A percentile compares a stretch with the other conserved stretches of the same genome.
These are phyloP conservation scores for Rhadinocentrus ornatus DNA, from an alignment of 2,797 vertebrate genomes.

Conservation along the genomic window DNA sequence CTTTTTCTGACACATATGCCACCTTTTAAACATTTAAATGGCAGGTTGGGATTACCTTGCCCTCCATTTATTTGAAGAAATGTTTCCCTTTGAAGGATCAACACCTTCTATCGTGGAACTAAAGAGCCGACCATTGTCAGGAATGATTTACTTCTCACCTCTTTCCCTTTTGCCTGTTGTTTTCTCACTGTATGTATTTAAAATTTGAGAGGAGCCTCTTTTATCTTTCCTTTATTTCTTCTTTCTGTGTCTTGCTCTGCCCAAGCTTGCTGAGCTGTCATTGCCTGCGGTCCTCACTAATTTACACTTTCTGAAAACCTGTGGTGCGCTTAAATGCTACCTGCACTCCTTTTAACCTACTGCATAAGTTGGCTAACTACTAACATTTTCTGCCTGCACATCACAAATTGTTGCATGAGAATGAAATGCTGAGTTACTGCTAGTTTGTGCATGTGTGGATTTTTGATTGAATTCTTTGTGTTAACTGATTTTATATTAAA, in stretches of 20 bases:
- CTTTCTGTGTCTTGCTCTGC: slow-evolving; percentile 46
- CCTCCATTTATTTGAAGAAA: slow-evolving; percentile 50
- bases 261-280: slow-evolving; percentile 58
- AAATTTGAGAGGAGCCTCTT: slow-evolving; percentile 38
- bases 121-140: slow-evolving; percentile 29
- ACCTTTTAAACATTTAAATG: slow-evolving; percentile 68
- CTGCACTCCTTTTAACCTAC: slow-evolving; percentile 64
- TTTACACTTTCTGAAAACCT: slow-evolving; percentile 70
- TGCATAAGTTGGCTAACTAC: slow-evolving; percentile 65
- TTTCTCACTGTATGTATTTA: slow-evolving; percentile 53
- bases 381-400: slow-evolving; percentile 63
- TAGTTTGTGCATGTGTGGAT: slow-evolving; percentile 48
- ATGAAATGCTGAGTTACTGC: slow-evolving; percentile 27
- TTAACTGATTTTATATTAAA: slow-evolving; percentile 9
- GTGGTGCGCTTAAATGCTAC: slow-evolving; percentile 70
- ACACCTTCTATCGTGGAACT: slow-evolving; percentile 27
- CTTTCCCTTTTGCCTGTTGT: slow-evolving; percentile 15
- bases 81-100: slow-evolving; percentile 16
- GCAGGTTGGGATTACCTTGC: slow-evolving; percentile 59
- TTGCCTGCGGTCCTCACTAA: slow-evolving; percentile 69
- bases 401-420: slow-evolving; percentile 43
- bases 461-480: slow-evolving; percentile 4
- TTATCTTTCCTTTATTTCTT: slow-evolving; percentile 37
- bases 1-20: slow-evolving; percentile 69
- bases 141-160: slow-evolving; percentile 21